Percentiles rank a stretch among this genome's conserved stretches.
These are phyloP conservation scores for Amblyopsis hoosieri DNA, from an alignment of 2,797 vertebrate species.

Conservation along the genomic window DNA sequence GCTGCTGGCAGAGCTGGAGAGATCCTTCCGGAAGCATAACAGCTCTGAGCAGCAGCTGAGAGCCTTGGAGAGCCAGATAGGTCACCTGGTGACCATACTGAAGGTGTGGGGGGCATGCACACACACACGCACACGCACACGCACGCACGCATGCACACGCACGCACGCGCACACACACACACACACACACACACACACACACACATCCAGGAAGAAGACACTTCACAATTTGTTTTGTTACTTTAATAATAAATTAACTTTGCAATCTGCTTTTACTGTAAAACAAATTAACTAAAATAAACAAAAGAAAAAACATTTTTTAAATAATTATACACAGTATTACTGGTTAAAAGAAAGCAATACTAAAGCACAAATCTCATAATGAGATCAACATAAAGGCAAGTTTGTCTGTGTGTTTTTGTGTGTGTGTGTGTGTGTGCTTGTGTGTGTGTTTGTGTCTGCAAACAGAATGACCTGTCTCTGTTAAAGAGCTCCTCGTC, in stretches of 20 bases:
- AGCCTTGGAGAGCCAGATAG: slow-evolving; percentile 77
- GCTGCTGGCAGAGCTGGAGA: slow-evolving; percentile 78
- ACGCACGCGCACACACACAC: not conserved
- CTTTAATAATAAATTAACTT: too few relatives aligned
- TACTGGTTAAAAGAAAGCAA: not conserved
- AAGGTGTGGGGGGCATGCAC: slow-evolving; percentile 76
- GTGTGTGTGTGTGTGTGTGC: not conserved
- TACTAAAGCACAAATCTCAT: not conserved
- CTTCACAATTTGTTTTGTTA: not conserved
- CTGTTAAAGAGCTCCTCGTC: slow-evolving; percentile 71
- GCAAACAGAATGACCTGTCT: slow-evolving; percentile 69
- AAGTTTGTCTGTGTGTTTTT: not conserved
- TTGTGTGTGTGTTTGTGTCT: not conserved
- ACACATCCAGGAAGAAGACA: not conserved
- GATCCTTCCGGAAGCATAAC: slow-evolving; percentile 49
- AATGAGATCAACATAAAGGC: not conserved
- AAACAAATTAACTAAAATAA: too few relatives aligned
- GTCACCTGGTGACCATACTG: slow-evolving; percentile 80
- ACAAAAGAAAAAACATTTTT: too few relatives aligned
- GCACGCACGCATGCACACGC: not conserved
- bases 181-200: not conserved
- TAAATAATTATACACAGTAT: too few relatives aligned
- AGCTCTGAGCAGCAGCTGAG: slow-evolving; percentile 66
- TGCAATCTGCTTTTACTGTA: too few relatives aligned
- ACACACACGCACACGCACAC: not conserved